phyloP scores from a whole-genome alignment of 2,113 vertebrate genomes.

The Crotalus horridus region DNA sequence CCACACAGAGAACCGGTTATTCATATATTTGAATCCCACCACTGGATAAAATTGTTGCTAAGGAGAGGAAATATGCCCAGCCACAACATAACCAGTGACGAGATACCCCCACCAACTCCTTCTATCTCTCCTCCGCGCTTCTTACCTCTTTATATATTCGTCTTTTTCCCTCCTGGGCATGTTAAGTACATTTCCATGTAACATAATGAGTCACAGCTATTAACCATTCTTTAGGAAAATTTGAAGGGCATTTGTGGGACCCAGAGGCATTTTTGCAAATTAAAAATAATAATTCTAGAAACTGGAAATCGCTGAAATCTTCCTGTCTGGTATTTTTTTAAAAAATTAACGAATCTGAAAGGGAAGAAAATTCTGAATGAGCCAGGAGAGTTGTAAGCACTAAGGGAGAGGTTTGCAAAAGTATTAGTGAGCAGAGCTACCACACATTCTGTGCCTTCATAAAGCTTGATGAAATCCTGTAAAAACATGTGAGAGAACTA shows the following conservation, averaged over 20 bases:
- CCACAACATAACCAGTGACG: neutral
- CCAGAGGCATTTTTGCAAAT: neutral
- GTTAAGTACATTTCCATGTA: neutral
- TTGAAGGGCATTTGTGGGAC: neutral
- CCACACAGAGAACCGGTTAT: too few relatives aligned
- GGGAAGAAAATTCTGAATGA: neutral
- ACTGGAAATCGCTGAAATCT: neutral
- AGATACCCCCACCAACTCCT: neutral
- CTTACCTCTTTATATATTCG: neutral
- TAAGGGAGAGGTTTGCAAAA: neutral
- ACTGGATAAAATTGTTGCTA: neutral
- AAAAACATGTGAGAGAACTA: neutral
- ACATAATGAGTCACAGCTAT: neutral
- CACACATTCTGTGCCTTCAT: neutral
- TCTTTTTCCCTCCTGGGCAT: neutral
- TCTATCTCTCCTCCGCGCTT: neutral
- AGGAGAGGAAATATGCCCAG: neutral
- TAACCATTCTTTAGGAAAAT: neutral
- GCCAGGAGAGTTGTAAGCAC: neutral
- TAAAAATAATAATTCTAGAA: neutral
- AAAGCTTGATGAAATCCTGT: neutral
- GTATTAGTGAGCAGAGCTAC: neutral
- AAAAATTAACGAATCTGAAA: neutral
- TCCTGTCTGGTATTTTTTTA: neutral
- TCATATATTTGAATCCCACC: too few relatives aligned